These are phyloP conservation scores for Rotaria magnacalcarata DNA, from an alignment of 2,888 invertebrate genomes.

Conservation along the genomic window DNA sequence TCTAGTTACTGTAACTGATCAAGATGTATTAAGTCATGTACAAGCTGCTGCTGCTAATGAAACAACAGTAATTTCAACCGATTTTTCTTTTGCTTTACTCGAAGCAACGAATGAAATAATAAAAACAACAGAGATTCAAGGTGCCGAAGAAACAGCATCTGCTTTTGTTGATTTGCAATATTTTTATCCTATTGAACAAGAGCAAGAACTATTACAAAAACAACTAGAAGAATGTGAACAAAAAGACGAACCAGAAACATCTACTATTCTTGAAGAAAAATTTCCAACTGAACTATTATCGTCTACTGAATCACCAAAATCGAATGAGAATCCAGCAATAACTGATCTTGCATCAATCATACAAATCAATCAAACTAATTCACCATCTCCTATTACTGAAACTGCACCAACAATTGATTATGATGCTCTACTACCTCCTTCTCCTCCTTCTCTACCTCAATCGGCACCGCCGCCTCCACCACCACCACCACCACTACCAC, in stretches of 20 bases:
- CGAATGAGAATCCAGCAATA: not conserved
- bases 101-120: not conserved
- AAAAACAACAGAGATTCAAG: not conserved
- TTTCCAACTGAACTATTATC: not conserved
- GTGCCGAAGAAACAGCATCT: not conserved
- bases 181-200: conserved; percentile 21
- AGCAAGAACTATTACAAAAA: conserved; percentile 30
- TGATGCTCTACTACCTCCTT: not conserved
- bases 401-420: not conserved
- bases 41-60: not conserved
- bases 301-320: not conserved
- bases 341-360: not conserved
- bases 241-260: not conserved
- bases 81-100: conserved; percentile 10
- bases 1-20: conserved; percentile 17
- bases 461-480: not conserved
- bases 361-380: not conserved
- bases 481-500: not conserved
- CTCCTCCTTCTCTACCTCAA: not conserved
- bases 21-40: not conserved
- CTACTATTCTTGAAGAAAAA: not conserved
- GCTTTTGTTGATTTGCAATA: not conserved
- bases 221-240: conserved; percentile 27
- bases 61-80: not conserved
- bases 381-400: not conserved